Percentiles rank a stretch among this genome's conserved stretches.
Evolutionary conservation across 2,888 invertebrate genomes (phyloP).

Genomic region (Caenorhabditis zanzibari): DNA sequence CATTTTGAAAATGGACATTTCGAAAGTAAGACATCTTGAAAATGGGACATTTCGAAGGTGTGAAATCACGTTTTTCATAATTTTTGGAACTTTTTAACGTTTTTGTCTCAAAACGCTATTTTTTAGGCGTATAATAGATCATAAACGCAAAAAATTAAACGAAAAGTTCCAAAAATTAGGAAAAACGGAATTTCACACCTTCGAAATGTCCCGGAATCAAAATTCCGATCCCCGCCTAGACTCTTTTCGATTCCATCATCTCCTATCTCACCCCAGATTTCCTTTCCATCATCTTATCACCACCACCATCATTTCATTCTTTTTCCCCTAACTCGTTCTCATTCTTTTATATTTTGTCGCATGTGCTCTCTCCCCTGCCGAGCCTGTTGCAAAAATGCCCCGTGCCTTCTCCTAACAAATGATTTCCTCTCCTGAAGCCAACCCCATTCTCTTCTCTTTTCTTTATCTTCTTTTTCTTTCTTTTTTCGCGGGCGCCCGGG

Average conservation of each 20-base stretch:
- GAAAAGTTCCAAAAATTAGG: too few species aligned
- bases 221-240: too few species aligned
- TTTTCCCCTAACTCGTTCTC: slow-evolving; percentile 14
- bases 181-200: too few species aligned
- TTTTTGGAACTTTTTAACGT: too few species aligned
- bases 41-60: too few species aligned
- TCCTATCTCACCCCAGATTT: background rate
- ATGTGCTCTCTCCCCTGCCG: background rate
- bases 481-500: background rate
- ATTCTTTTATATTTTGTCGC: slow-evolving; percentile 7
- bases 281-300: slow-evolving; percentile 19
- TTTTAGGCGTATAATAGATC: too few species aligned
- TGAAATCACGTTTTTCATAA: too few species aligned
- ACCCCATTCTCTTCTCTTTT: background rate
- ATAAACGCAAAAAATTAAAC: too few species aligned
- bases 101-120: too few species aligned
- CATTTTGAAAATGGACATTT: too few species aligned
- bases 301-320: background rate
- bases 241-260: background rate
- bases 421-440: slow-evolving; percentile 16
- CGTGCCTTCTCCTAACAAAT: slow-evolving; percentile 37
- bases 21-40: too few species aligned
- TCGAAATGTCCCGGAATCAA: too few species aligned
- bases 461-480: slow-evolving; percentile 33
- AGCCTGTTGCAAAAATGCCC: slow-evolving; percentile 51